These are phyloP conservation scores for Apeltes quadracus DNA, from an alignment of 2,113 vertebrate genomes.

Conservation along the genomic window DNA sequence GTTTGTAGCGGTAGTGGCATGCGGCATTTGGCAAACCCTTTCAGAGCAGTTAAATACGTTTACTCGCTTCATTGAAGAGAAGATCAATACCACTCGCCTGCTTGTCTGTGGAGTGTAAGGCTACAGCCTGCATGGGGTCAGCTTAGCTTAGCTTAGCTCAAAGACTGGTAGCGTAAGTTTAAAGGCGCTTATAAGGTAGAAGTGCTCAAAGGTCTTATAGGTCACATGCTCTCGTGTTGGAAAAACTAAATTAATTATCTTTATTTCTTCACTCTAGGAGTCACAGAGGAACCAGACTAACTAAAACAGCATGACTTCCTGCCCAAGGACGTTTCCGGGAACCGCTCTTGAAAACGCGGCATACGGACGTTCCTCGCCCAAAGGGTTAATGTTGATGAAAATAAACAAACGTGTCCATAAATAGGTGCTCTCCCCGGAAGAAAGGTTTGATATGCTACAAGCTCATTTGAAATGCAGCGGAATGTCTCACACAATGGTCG, in stretches of 20 bases:
- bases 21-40: not conserved
- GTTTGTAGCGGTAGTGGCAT: not conserved
- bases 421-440: constrained; percentile 81
- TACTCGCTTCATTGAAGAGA: not conserved
- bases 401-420: constrained; percentile 83
- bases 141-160: constrained; percentile 18
- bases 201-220: constrained; percentile 13
- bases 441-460: constrained; percentile 74
- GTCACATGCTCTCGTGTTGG: constrained; percentile 40
- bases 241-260: constrained; percentile 65
- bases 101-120: constrained; percentile 1
- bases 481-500: constrained; percentile 82
- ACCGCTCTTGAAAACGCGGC: constrained; percentile 72
- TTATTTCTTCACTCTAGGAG: constrained; percentile 55
- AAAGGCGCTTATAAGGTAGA: constrained; percentile 12
- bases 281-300: constrained; percentile 52
- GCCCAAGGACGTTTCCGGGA: constrained; percentile 69
- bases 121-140: not conserved
- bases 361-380: constrained; percentile 81
- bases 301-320: constrained; percentile 63
- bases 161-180: not conserved
- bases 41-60: not conserved
- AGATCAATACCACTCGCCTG: constrained; percentile 7
- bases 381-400: constrained; percentile 84
- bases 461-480: constrained; percentile 90